phyloP scores from a whole-genome alignment of 2,797 vertebrate genomes.

The Chelonia mydas region DNA sequence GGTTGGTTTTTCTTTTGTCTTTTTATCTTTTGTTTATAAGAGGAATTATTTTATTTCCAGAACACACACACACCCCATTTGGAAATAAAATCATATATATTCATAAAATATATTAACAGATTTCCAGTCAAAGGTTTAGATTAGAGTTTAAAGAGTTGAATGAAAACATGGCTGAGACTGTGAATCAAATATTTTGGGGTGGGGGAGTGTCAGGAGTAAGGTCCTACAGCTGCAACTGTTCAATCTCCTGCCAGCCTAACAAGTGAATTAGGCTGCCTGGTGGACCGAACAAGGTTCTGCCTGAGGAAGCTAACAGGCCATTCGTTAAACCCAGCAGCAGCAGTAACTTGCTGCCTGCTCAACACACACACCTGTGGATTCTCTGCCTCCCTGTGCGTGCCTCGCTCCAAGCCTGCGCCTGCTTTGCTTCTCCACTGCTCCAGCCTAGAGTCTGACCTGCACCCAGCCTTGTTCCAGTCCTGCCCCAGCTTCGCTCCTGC shows the following conservation, averaged over 20 bases:
- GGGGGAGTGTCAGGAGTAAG: not conserved
- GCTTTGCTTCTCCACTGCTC: too few relatives aligned
- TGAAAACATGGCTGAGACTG: not conserved
- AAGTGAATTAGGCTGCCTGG: not conserved
- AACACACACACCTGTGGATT: not conserved
- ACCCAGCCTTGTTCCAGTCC: not conserved
- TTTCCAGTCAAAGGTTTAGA: not conserved
- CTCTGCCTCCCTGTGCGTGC: not conserved
- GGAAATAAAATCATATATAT: not conserved
- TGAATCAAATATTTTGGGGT: not conserved
- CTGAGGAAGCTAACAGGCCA: not conserved
- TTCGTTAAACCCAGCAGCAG: not conserved
- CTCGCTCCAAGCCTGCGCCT: not conserved
- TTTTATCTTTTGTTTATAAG: not conserved
- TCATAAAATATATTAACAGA: not conserved
- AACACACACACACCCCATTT: not conserved
- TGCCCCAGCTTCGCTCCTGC: not conserved
- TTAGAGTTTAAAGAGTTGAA: not conserved
- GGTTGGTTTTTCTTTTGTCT: not conserved
- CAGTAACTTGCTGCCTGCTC: not conserved
- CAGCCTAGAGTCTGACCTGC: not conserved
- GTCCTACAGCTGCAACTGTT: not conserved
- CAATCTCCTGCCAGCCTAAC: not conserved
- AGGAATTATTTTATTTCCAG: not conserved
- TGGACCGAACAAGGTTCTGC: not conserved